Conservation (phyloP, 1,140 invertebrate genomes). For the Lucilia cuprina region DNA sequence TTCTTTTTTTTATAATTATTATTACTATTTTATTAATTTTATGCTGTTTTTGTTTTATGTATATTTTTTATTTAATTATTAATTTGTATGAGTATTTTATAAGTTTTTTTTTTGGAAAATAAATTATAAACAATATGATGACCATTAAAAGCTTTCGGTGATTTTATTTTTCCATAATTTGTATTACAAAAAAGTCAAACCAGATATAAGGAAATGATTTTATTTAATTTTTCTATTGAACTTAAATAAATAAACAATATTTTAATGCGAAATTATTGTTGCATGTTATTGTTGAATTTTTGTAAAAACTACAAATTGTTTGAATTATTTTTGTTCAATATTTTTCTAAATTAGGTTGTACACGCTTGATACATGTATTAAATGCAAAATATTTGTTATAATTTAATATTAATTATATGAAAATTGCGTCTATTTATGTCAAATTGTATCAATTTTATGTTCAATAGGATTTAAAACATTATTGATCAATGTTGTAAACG, state of each 20-base stretch:
- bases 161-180: background rate
- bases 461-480: too few relatives aligned
- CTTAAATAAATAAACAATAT: background rate
- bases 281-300: conserved; percentile 15
- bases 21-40: background rate
- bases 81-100: conserved; percentile 24
- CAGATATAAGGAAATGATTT: background rate
- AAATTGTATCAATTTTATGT: too few relatives aligned
- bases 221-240: background rate
- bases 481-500: too few relatives aligned
- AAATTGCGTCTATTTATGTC: too few relatives aligned
- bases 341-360: background rate
- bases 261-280: conserved; percentile 12
- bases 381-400: background rate
- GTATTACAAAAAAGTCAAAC: background rate
- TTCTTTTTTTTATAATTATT: background rate
- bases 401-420: too few relatives aligned
- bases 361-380: background rate
- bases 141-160: background rate
- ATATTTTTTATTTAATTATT: conserved; percentile 22
- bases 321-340: background rate
- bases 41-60: conserved; percentile 9
- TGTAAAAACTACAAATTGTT: background rate
- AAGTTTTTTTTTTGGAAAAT: conserved; percentile 28
- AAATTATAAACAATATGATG: conserved; percentile 22